A percentile compares a stretch with the other conserved stretches of the same genome.
These are phyloP conservation scores for Phyllotreta striolata DNA, from an alignment of 2,888 invertebrate species.

Conservation along the genomic window DNA sequence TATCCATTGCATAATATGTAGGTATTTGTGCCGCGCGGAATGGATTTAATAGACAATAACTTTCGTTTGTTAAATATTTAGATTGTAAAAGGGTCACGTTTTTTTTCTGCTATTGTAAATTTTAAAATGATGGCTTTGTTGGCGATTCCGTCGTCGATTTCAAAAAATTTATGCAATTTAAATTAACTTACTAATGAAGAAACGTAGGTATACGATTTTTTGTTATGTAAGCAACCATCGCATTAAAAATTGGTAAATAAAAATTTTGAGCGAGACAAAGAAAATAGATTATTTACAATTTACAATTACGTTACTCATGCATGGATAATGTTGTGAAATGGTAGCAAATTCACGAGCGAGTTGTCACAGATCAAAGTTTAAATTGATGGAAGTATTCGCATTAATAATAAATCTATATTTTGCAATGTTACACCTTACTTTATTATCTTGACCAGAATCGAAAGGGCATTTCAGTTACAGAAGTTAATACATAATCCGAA, in stretches of 20 bases:
- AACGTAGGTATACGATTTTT: too few relatives aligned
- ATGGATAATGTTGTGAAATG: conserved; percentile 15
- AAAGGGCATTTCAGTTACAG: too few relatives aligned
- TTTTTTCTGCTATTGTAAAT: conserved; percentile 1
- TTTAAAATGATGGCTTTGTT: conserved; percentile 1
- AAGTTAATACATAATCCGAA: too few relatives aligned
- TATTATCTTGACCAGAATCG: too few relatives aligned
- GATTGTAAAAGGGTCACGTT: conserved; percentile 3
- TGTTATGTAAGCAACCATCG: not conserved
- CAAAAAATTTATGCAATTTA: not conserved
- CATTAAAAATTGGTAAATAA: not conserved
- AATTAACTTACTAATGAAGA: not conserved
- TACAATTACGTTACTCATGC: conserved; percentile 9
- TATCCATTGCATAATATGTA: conserved; percentile 4
- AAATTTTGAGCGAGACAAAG: not conserved
- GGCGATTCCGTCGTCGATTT: not conserved
- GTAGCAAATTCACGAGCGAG: conserved; percentile 21
- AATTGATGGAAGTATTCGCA: conserved; percentile 9
- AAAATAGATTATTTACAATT: not conserved
- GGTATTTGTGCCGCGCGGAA: conserved; percentile 3
- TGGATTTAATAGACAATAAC: not conserved
- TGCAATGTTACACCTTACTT: conserved; percentile 12
- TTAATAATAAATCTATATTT: conserved; percentile 25
- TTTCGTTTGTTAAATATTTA: conserved; percentile 9
- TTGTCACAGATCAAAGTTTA: conserved; percentile 24